phyloP scores from a whole-genome alignment of 2,888 invertebrate species.

The Amblyjoppa fuscipennis region DNA sequence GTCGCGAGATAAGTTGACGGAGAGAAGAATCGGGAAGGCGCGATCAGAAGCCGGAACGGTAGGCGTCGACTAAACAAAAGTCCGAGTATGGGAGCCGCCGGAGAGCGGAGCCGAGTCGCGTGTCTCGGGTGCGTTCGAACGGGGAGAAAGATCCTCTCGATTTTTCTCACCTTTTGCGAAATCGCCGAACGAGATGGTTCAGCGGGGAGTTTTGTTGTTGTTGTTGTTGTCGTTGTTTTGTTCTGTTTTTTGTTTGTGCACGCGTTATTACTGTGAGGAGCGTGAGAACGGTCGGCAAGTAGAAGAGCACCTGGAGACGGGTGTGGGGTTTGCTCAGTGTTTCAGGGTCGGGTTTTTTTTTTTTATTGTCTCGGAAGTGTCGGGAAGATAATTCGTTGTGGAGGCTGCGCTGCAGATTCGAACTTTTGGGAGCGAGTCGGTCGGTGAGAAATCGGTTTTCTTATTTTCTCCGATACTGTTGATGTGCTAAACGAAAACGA shows the following conservation, averaged over 20 bases:
- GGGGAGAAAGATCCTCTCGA: slow-evolving; percentile 24
- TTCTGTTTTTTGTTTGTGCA: background rate
- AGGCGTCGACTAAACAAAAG: slow-evolving; percentile 61
- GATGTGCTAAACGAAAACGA: background rate
- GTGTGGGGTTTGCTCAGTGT: slow-evolving; percentile 24
- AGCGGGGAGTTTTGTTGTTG: slow-evolving; percentile 11
- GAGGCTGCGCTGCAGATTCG: background rate
- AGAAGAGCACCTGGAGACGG: slow-evolving; percentile 56
- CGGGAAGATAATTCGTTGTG: background rate
- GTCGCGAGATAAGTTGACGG: slow-evolving; percentile 6
- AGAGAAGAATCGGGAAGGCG: slow-evolving; percentile 54
- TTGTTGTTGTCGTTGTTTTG: slow-evolving; percentile 32
- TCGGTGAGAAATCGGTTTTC: background rate
- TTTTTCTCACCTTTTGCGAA: slow-evolving; percentile 62
- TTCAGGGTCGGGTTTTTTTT: slow-evolving; percentile 10
- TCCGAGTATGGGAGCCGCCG: slow-evolving; percentile 33
- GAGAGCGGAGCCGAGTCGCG: slow-evolving; percentile 57
- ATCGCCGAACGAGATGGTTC: slow-evolving; percentile 52
- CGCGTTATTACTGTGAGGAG: slow-evolving; percentile 52
- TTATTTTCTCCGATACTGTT: no score
- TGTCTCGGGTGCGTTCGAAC: slow-evolving; percentile 65
- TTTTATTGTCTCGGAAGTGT: slow-evolving; percentile 27
- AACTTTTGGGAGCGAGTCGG: background rate
- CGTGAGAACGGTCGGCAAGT: slow-evolving; percentile 70
- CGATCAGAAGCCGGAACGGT: slow-evolving; percentile 70